Evolutionary conservation across 2,888 invertebrate species (phyloP), one percentile per base, ranked within the genome.

Genomic region (Asteroscopus sphinx): DNA sequence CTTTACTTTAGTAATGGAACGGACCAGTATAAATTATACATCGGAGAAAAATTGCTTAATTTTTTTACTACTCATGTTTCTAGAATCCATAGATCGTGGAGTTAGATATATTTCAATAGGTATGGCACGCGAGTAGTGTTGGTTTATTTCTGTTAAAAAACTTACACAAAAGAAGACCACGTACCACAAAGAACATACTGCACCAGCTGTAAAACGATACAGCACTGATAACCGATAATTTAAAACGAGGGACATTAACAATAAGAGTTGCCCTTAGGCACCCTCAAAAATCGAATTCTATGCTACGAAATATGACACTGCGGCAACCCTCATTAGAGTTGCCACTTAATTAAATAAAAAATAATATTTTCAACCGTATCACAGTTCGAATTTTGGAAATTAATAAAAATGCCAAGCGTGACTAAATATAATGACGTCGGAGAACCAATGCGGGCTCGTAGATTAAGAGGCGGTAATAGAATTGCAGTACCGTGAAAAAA

Each of bases 251-350:
- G 87, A 83, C 80, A 80, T 65, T 78, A 80, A 88, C 87, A 88
- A 86, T 87, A 82, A 78, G 76, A 68, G 54, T 66, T 62, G 78
- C 78, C 73, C 83, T 73, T 74, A 79, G 87, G 87, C 85, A 73
- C 82, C 85, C 82, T 74, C 76, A 80, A 74, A 84, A 86, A 82
- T 77, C 73, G 67, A 77, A 79, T 76, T 80, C 85, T 77, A 79
- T 88, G 85, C 72, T 86, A 73, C 86, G 93, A 81, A 91, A 93
- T 76, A 80, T 76, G 89, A 93, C 86, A 89, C 93, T 82, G 77
- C 73, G 77, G 72, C 77, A 79, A 82, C 90, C 89, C 87, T 88
- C 86, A 90, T 91, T 88, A 88, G 79, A 84, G 80, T 80, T 81
- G 80, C 76, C 71, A 77, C 75, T 82, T 84, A 83, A 88, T 88